phyloP scores from a whole-genome alignment of 2,797 vertebrate genomes.

The Tenualosa thibaudeaui region DNA sequence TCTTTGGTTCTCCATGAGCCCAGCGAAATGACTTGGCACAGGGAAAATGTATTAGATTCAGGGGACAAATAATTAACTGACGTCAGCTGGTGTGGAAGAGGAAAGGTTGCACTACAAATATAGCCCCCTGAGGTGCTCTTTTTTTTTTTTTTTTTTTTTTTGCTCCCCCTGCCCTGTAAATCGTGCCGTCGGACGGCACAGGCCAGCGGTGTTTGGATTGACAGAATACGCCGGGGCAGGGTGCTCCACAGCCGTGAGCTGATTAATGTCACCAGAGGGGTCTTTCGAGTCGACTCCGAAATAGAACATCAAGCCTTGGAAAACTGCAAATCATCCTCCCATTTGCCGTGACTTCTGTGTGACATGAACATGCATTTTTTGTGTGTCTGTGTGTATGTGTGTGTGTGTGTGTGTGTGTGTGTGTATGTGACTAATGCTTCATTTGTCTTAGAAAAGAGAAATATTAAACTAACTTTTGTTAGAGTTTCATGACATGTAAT shows the following conservation, averaged over 20 bases:
- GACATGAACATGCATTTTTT: conserved; percentile 46
- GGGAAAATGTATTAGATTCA: conserved; percentile 82
- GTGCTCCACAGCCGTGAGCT: conserved; percentile 57
- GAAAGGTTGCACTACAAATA: conserved; percentile 80
- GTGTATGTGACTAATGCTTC: neutral
- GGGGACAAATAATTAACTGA: conserved; percentile 86
- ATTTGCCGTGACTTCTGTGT: conserved; percentile 27
- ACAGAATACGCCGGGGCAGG: conserved; percentile 64
- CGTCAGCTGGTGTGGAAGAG: conserved; percentile 75
- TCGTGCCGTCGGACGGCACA: conserved; percentile 50
- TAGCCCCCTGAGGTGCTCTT: conserved; percentile 61
- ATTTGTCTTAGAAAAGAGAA: neutral
- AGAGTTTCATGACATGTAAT: too few species aligned
- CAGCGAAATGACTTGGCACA: conserved; percentile 77
- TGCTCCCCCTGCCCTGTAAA: conserved; percentile 65
- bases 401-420: conserved; percentile 29
- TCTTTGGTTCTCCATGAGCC: conserved; percentile 65
- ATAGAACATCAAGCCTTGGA: conserved; percentile 73
- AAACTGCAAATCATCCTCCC: conserved; percentile 60
- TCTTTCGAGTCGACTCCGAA: conserved; percentile 71
- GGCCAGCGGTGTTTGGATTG: conserved; percentile 65
- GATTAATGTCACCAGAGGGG: conserved; percentile 77
- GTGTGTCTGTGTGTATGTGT: conserved; percentile 38
- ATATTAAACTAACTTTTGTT: neutral
- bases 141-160: conserved; percentile 13